Evolutionary conservation across 2,888 invertebrate species (phyloP).

Genomic region (Phania funesta): DNA sequence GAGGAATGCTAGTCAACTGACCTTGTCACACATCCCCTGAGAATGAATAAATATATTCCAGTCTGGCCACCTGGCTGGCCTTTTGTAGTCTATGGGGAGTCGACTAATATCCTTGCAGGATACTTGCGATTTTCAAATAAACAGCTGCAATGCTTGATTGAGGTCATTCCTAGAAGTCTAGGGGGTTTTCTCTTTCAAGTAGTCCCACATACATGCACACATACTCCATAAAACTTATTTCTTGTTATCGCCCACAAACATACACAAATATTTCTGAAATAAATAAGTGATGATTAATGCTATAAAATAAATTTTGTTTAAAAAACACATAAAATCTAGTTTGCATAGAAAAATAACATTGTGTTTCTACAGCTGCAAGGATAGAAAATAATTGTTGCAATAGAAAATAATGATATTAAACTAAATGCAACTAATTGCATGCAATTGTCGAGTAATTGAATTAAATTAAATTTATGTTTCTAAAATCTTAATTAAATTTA

Average conservation of each 20-base stretch:
- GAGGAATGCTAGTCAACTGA: background rate
- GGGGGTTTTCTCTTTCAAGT: background rate
- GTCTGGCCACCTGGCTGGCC: too few relatives aligned
- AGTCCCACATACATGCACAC: background rate
- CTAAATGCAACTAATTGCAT: conserved; percentile 27
- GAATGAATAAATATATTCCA: background rate
- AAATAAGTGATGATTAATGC: conserved; percentile 21
- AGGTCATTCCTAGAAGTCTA: too few relatives aligned
- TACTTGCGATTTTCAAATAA: background rate
- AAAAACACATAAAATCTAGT: background rate
- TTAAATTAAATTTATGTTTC: conserved; percentile 19
- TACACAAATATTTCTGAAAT: background rate
- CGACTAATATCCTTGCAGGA: background rate
- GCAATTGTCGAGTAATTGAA: background rate
- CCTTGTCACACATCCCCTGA: background rate
- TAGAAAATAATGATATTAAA: background rate
- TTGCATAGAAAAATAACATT: background rate
- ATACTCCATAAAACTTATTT: background rate
- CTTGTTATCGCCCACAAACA: background rate
- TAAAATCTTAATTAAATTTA: background rate
- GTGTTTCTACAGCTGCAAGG: background rate
- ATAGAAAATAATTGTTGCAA: conserved; percentile 1
- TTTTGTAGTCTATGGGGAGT: background rate
- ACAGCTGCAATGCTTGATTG: background rate
- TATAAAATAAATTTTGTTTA: background rate